phyloP scores from a whole-genome alignment of 2,797 vertebrate genomes.

The Percopsis omiscomaycus region DNA sequence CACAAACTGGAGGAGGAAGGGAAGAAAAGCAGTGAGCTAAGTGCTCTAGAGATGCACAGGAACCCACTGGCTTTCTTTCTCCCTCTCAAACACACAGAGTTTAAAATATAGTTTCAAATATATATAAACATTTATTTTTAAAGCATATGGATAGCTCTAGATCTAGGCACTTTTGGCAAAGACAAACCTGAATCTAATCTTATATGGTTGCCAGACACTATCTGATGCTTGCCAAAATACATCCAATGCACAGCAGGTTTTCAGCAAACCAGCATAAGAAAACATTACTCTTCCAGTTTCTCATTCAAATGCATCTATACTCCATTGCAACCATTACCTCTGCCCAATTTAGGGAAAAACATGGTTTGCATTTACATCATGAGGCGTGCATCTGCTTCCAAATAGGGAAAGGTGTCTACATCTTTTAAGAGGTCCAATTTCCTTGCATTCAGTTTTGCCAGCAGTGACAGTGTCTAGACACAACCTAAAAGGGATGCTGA shows the following conservation, averaged over 20 bases:
- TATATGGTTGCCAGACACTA: conserved; percentile 24
- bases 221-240: conserved; percentile 16
- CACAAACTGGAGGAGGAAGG: not conserved
- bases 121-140: too few species aligned
- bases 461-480: conserved; percentile 37
- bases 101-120: not conserved
- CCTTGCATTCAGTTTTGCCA: conserved; percentile 53
- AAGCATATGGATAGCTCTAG: conserved; percentile 10
- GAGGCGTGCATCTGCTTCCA: too few species aligned
- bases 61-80: not conserved
- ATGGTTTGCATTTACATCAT: conserved; percentile 12
- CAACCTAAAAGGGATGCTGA: conserved; percentile 49
- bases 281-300: conserved; percentile 10
- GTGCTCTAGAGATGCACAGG: conserved; percentile 7
- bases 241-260: not conserved
- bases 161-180: conserved; percentile 7
- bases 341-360: not conserved
- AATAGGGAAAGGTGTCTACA: conserved; percentile 6
- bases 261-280: conserved; percentile 7
- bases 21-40: not conserved
- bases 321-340: not conserved
- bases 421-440: conserved; percentile 30
- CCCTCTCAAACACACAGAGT: not conserved
- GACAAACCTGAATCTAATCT: conserved; percentile 26
- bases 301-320: conserved; percentile 12